Evolutionary conservation across 2,888 invertebrate species (phyloP), one percentile per base, ranked within the genome.

Genomic region (Callyntrura guangdongensis): DNA sequence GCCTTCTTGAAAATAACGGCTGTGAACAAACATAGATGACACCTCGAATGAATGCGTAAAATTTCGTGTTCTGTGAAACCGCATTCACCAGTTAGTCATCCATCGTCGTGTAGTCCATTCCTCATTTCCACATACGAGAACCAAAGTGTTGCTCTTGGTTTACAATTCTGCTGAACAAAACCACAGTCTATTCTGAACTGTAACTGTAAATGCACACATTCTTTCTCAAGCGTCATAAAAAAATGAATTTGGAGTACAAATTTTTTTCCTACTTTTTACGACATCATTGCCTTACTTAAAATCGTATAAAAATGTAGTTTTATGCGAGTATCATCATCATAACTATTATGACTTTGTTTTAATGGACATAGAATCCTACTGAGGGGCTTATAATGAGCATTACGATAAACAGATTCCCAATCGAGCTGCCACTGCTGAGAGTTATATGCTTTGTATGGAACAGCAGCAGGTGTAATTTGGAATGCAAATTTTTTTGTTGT

Each of bases 401-500:
- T n/a, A 14, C 1, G n/a, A 53, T 14, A 12, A 53, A 9, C 53
- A 53, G 9, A 61, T 12, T 14, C 53, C 14, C 53, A 53, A 36
- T 36, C 36, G 36, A 5, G 14, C 36, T 17, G 36, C 45, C n/a
- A n/a, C n/a, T n/a, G n/a, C n/a, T n/a, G n/a, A n/a, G 5, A 20
- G 45, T 77, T 9, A 6, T 11, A 36, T 2, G 36, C 36, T 36
- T 36, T 36, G 36, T 36, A 6, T 2, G 36, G 36, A 36, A 36
- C 36, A 36, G 36, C 36, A 61, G 49, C 27, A 20, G 59, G 27
- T 59, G 59, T 59, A 61, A 59, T 61, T 81, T 81, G 61, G 59
- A 20, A 81, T 81, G 81, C 59, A 61, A 59, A 81, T 61, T 59
- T 81, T 81, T 14, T 45, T 59, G 17, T 12, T 81, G 27, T 61